A percentile compares a stretch with the other conserved stretches of the same genome.
Evolutionary conservation across 2,113 vertebrate species (phyloP).

Genomic region (Silurus asotus): DNA sequence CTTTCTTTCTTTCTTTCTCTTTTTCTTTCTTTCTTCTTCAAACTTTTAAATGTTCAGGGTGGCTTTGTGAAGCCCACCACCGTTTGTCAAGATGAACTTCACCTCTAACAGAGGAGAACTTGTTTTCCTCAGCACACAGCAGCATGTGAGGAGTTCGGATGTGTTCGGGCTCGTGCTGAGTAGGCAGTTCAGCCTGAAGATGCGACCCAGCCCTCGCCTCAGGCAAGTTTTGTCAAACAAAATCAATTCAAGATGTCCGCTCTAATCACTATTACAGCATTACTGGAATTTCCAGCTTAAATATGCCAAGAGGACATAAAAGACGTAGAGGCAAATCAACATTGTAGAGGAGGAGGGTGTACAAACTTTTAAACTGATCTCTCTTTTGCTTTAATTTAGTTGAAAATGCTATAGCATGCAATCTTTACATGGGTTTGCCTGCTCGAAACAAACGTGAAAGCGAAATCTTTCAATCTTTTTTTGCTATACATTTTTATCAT

Average conservation of each 20-base stretch:
- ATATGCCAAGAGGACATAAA: neutral
- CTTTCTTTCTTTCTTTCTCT: too few species aligned
- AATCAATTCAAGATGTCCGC: neutral
- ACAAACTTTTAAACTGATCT: neutral
- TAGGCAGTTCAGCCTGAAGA: neutral
- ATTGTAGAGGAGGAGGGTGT: too few species aligned
- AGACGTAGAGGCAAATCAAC: neutral
- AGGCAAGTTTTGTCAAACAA: neutral
- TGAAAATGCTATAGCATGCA: neutral
- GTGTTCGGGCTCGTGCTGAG: slow-evolving; percentile 3
- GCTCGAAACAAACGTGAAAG: neutral
- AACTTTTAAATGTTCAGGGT: too few species aligned
- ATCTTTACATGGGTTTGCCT: neutral
- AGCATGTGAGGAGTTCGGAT: neutral
- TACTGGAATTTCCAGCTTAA: slow-evolving; percentile 24
- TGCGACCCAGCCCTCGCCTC: slow-evolving; percentile 9
- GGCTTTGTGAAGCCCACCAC: too few species aligned
- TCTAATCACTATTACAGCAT: neutral
- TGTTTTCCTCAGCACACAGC: neutral
- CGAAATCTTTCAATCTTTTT: neutral
- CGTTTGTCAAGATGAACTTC: too few species aligned
- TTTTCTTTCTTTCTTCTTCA: too few species aligned
- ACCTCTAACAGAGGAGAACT: too few species aligned
- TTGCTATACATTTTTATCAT: neutral
- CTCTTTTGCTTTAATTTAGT: neutral